phyloP scores from a whole-genome alignment of 2,888 invertebrate genomes.

The Pammene aurita region DNA sequence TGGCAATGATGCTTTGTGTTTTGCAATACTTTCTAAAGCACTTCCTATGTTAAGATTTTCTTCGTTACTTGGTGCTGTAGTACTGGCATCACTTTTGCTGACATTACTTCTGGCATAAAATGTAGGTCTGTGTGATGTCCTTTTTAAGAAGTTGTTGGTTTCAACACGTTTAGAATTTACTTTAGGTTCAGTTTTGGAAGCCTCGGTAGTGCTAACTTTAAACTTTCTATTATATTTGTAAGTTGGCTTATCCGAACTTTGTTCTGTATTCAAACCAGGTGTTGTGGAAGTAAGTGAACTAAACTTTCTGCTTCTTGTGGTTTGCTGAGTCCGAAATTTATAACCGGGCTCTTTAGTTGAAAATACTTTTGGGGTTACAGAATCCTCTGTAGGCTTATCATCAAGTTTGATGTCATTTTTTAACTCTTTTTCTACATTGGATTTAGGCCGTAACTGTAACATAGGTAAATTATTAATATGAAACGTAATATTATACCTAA shows the following conservation, averaged over 20 bases:
- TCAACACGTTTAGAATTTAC: conserved; percentile 56
- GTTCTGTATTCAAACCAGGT: conserved; percentile 44
- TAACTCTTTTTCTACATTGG: conserved; percentile 54
- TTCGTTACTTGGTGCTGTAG: conserved; percentile 44
- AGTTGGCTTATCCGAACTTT: conserved; percentile 56
- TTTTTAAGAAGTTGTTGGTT: conserved; percentile 56
- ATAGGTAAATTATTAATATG: conserved; percentile 3
- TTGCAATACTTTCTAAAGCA: conserved; percentile 47
- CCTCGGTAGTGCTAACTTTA: conserved; percentile 61
- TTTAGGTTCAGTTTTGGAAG: conserved; percentile 53
- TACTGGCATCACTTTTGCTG: conserved; percentile 50
- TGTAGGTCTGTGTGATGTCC: conserved; percentile 60
- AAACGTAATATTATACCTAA: background rate
- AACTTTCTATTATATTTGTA: conserved; percentile 72
- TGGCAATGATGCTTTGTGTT: conserved; percentile 58
- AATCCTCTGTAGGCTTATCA: conserved; percentile 50
- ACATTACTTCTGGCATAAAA: conserved; percentile 63
- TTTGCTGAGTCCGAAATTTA: conserved; percentile 61
- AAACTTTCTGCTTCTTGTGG: conserved; percentile 62
- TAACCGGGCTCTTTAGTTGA: conserved; percentile 16
- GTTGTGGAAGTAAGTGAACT: conserved; percentile 56
- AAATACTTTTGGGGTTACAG: conserved; percentile 47
- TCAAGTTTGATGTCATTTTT: conserved; percentile 51
- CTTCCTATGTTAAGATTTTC: conserved; percentile 45
- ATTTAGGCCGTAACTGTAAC: conserved; percentile 70